These are phyloP conservation scores for Macaria liturata DNA, from an alignment of 2,888 invertebrate genomes.

Conservation along the genomic window DNA sequence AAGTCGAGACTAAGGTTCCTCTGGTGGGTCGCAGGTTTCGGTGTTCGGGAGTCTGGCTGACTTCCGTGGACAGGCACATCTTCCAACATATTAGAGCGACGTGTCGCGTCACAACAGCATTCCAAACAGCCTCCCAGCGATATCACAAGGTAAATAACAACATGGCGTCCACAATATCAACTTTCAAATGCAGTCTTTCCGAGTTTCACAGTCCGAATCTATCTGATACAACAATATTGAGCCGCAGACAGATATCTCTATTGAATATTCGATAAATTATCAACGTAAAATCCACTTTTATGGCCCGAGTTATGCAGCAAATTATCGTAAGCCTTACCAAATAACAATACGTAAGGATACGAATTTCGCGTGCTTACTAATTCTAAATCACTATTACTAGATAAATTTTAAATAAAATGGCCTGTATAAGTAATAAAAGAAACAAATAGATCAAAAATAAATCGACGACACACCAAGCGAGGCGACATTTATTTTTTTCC, in stretches of 20 bases:
- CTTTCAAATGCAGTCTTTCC: slow-evolving; percentile 27
- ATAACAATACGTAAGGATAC: slow-evolving; percentile 15
- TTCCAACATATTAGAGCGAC: slow-evolving; percentile 80
- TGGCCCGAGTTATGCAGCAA: slow-evolving; percentile 3
- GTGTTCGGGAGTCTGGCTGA: slow-evolving; percentile 64
- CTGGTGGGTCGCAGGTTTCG: slow-evolving; percentile 86
- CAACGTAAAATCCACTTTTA: slow-evolving; percentile 12
- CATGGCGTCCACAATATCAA: slow-evolving; percentile 68
- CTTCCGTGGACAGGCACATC: slow-evolving; percentile 80
- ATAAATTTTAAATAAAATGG: slow-evolving; percentile 13
- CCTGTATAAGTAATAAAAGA: slow-evolving; percentile 40
- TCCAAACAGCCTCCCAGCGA: slow-evolving; percentile 59
- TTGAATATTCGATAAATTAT: neutral
- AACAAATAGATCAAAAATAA: slow-evolving; percentile 63
- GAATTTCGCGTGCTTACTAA: slow-evolving; percentile 13
- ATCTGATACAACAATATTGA: slow-evolving; percentile 6
- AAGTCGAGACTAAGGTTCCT: slow-evolving; percentile 95
- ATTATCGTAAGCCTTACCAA: slow-evolving; percentile 18
- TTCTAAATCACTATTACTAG: neutral
- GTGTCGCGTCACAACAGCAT: slow-evolving; percentile 62
- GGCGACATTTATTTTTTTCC: slow-evolving; percentile 45
- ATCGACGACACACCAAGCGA: slow-evolving; percentile 60
- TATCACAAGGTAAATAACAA: slow-evolving; percentile 78
- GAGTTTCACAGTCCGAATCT: slow-evolving; percentile 15
- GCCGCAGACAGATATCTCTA: slow-evolving; percentile 36